A percentile compares a stretch with the other conserved stretches of the same genome.
phyloP scores from a whole-genome alignment of 1,140 invertebrate genomes.

The Manduca sexta region DNA sequence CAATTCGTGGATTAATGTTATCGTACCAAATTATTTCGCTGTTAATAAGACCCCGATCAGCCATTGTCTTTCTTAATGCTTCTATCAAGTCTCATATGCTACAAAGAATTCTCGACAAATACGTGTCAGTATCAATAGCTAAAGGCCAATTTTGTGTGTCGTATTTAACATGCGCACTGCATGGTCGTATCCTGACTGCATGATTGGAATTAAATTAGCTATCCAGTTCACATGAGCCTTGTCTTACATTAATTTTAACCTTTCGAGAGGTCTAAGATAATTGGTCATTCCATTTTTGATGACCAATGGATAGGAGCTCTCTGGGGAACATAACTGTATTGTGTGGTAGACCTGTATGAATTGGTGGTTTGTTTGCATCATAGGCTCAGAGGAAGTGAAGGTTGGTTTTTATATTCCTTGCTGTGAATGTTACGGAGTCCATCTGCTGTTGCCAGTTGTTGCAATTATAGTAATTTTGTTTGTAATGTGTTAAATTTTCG shows the following conservation, averaged over 20 bases:
- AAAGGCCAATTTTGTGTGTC: conserved; percentile 58
- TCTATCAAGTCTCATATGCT: background rate
- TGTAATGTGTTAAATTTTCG: no score
- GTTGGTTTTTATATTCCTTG: conserved; percentile 18
- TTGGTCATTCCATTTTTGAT: conserved; percentile 8
- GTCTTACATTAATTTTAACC: background rate
- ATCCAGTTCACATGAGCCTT: conserved; percentile 22
- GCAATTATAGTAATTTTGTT: no score
- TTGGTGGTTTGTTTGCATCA: conserved; percentile 21
- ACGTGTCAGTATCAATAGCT: conserved; percentile 33
- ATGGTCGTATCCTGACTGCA: conserved; percentile 38
- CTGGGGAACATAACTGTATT: no score
- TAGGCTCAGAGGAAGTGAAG: conserved; percentile 31
- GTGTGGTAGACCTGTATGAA: no score
- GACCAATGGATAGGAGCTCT: no score
- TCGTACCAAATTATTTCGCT: no score
- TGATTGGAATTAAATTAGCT: conserved; percentile 41
- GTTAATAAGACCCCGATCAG: no score
- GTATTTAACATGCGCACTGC: conserved; percentile 40
- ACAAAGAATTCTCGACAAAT: conserved; percentile 10
- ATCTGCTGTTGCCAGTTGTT: no score
- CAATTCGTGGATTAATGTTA: no score
- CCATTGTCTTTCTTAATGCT: no score
- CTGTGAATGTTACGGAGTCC: no score
- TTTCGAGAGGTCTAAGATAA: conserved; percentile 9